A percentile compares a stretch with the other conserved stretches of the same genome.
These are phyloP conservation scores for Chironomus striatipennis DNA, from an alignment of 1,140 invertebrate genomes.

Conservation along the genomic window DNA sequence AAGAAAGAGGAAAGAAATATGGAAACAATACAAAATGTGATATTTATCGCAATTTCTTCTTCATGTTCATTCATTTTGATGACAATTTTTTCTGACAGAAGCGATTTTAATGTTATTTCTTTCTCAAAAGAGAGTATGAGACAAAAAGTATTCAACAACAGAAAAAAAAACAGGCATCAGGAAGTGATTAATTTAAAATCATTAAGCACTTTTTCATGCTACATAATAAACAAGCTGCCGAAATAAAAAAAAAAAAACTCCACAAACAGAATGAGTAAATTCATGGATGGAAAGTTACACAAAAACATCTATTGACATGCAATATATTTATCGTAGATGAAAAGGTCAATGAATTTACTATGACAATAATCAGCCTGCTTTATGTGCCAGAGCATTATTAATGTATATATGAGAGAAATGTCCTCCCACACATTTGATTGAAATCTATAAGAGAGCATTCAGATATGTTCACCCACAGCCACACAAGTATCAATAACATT, in stretches of 20 bases:
- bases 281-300: too few relatives aligned
- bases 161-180: background rate
- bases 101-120: too few relatives aligned
- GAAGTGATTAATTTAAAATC: constrained; percentile 24
- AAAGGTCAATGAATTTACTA: background rate
- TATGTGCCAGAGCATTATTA: background rate
- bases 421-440: background rate
- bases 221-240: background rate
- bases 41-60: constrained; percentile 9
- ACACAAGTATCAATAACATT: background rate
- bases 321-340: background rate
- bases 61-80: background rate
- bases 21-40: background rate
- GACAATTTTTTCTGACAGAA: background rate
- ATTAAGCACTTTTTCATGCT: constrained; percentile 17
- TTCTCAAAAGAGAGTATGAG: too few relatives aligned
- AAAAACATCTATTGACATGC: constrained; percentile 7
- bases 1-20: background rate
- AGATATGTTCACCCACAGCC: background rate
- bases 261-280: too few relatives aligned
- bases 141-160: background rate
- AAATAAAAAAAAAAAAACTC: background rate
- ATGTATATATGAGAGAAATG: background rate
- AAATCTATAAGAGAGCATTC: background rate
- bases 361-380: background rate